Evolutionary conservation across 2,888 invertebrate genomes (phyloP).

Genomic region (Polymixis flavicincta): DNA sequence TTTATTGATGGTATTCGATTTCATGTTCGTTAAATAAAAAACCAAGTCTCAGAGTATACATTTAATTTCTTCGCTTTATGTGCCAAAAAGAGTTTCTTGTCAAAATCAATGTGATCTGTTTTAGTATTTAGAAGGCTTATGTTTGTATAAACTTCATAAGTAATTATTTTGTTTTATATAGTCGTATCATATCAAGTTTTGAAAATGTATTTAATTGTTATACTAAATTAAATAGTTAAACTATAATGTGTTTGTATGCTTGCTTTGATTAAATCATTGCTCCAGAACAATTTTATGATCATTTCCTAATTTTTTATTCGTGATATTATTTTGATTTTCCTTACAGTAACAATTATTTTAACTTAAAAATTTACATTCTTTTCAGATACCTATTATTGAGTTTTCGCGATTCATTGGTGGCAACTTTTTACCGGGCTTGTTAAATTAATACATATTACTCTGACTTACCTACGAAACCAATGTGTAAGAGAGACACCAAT

Average conservation of each 20-base stretch:
- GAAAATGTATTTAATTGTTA: not conserved
- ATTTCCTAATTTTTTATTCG: not conserved
- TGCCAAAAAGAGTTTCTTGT: slow-evolving; percentile 20
- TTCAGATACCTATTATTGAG: slow-evolving; percentile 40
- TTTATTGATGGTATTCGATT: not conserved
- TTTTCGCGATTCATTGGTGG: slow-evolving; percentile 43
- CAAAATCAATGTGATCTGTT: not conserved
- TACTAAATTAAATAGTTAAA: slow-evolving; percentile 7
- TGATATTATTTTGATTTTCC: not conserved
- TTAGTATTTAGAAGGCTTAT: not conserved
- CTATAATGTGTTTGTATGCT: not conserved
- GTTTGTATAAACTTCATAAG: not conserved
- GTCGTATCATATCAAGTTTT: not conserved
- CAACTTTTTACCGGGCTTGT: slow-evolving; percentile 65
- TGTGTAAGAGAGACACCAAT: slow-evolving; percentile 56
- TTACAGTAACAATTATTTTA: not conserved
- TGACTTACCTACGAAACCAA: slow-evolving; percentile 61
- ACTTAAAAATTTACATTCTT: not conserved
- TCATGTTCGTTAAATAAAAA: not conserved
- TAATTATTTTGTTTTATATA: not conserved
- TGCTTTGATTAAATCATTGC: not conserved
- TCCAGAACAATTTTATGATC: not conserved
- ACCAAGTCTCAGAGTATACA: not conserved
- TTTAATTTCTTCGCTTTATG: not conserved
- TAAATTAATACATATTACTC: slow-evolving; percentile 71